Percentiles rank a stretch among this genome's conserved stretches.
These are phyloP conservation scores for Cavia aperea DNA, from an alignment of 2,113 vertebrate species.

Conservation along the genomic window DNA sequence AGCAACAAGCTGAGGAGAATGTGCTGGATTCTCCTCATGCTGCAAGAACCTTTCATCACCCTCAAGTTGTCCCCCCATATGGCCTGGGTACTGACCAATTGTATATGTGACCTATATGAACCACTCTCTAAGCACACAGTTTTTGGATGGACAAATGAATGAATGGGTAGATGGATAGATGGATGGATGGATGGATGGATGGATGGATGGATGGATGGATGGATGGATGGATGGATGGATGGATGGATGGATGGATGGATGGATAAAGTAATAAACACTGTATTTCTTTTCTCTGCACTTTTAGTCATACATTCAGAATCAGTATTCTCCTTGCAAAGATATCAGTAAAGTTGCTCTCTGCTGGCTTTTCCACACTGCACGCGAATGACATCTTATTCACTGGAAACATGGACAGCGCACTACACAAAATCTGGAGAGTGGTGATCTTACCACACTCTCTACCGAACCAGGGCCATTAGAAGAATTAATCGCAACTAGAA, in stretches of 20 bases:
- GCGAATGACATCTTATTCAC: not conserved
- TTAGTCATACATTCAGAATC: constrained; percentile 3
- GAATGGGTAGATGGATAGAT: not conserved
- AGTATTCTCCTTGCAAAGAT: constrained; percentile 33
- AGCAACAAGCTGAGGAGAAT: not conserved
- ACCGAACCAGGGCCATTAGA: constrained; percentile 29
- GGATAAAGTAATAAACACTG: not conserved
- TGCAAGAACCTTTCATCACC: not conserved
- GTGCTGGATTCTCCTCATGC: not conserved
- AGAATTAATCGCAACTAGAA: constrained; percentile 51
- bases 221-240: not conserved
- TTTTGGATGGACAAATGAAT: not conserved
- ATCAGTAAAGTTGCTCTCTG: not conserved
- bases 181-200: not conserved
- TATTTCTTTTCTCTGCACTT: not conserved
- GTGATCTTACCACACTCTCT: constrained; percentile 10
- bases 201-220: too few relatives aligned
- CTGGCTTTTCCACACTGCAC: not conserved
- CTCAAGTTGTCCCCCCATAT: too few relatives aligned
- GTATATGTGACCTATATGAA: not conserved
- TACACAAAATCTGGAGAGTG: not conserved
- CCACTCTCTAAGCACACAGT: not conserved
- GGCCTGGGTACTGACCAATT: not conserved
- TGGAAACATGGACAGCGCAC: not conserved
- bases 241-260: not conserved